Base-by-base conservation (phyloP, 2,113 vertebrate genomes). In the Scomber colias region DNA sequence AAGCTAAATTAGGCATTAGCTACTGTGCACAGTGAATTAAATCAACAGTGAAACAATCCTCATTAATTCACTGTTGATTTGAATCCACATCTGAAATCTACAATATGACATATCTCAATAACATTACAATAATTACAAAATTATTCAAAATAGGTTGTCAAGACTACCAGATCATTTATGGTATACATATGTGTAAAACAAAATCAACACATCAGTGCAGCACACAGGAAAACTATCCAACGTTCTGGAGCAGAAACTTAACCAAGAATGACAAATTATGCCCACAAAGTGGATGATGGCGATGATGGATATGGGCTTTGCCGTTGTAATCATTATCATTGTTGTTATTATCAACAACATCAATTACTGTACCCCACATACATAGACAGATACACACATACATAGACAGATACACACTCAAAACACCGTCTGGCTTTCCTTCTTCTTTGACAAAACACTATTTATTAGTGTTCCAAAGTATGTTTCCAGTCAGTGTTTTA, bases 291-390 rank as follows among this genome's bases (percentile, higher is more conserved):
- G 75, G 54, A 85, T 69, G 80, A 88, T 57, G 77, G 76, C 0
- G 2, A 77, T 87, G 77, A 90, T 92, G 83, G 77, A 91, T 89
- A 81, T 40, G 50, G 35, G 70, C 30, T 83, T 51, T 72, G 63
- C 79, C 8, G 75, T 53, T 86, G 62, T 87, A 83, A 91, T 89
- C 83, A 89, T 89, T 85, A 91, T 90, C 84, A 92, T 84, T 85
- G 73, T 81, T 89, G 61, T 75, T 78, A 87, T 88, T 82, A 86
- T 92, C 77, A 84, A 85, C 81, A 75, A 65, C 81, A 91, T 87
- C 80, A 89, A 90, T 85, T 85, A 81, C 75, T 62, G 31, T 46
- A 35, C 17, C 53, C 63, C 61, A 49, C 27, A 31, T 68, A 46
- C 5, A 65, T 40, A 71, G 40, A 67, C n/a, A 44, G 59, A 56